Conservation (phyloP, 2,888 invertebrate species). For the Pilophorus perplexus region DNA sequence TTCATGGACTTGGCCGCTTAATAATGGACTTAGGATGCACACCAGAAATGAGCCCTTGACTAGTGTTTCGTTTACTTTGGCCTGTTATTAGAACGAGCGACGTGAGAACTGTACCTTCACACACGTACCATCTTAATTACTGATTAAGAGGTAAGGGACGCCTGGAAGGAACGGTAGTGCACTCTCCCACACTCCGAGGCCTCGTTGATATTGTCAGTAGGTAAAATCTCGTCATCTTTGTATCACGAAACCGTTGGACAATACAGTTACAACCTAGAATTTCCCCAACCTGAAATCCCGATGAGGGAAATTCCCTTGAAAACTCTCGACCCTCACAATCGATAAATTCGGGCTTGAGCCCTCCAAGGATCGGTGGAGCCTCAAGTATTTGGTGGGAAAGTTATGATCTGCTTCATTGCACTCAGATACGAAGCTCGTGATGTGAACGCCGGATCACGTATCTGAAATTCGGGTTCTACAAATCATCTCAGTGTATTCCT, state of each 20-base stretch:
- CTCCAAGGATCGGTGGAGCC: too few species aligned
- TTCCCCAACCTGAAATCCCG: too few species aligned
- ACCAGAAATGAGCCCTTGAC: conserved; percentile 16
- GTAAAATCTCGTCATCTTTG: too few species aligned
- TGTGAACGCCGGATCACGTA: conserved; percentile 7
- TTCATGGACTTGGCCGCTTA: too few species aligned
- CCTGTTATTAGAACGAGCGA: conserved; percentile 13
- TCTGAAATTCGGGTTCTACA: conserved; percentile 1
- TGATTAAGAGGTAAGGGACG: conserved; percentile 11
- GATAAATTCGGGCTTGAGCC: too few species aligned
- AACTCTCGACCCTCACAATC: too few species aligned
- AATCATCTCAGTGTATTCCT: neutral
- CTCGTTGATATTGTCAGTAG: too few species aligned
- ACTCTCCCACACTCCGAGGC: too few species aligned
- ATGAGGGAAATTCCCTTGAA: too few species aligned
- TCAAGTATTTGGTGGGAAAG: conserved; percentile 5
- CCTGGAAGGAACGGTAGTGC: conserved; percentile 18
- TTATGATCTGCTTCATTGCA: conserved; percentile 4
- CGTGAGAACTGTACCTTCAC: conserved; percentile 10
- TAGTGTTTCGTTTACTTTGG: conserved; percentile 16
- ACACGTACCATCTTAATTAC: conserved; percentile 27
- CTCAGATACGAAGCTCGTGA: conserved; percentile 1
- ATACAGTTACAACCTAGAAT: too few species aligned
- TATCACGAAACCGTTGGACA: too few species aligned
- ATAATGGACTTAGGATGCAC: neutral